Percentiles rank a stretch among this genome's conserved stretches.
phyloP scores from a whole-genome alignment of 2,113 vertebrate species.

The Caracal caracal region DNA sequence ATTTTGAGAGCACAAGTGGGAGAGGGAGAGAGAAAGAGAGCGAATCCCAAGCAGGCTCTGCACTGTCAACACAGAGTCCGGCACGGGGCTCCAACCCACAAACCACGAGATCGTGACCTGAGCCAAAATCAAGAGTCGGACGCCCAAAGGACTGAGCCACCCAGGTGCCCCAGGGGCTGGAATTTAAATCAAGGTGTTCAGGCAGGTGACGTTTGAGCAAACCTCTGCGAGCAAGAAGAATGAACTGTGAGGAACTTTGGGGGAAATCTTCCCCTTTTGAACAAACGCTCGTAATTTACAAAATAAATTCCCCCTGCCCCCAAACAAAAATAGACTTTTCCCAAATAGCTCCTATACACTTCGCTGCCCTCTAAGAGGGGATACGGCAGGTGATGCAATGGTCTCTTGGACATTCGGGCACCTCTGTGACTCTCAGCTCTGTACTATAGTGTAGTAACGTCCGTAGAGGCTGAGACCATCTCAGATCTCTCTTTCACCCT shows the following conservation, averaged over 20 bases:
- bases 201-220: neutral
- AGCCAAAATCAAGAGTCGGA: too few relatives aligned
- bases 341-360: neutral
- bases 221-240: neutral
- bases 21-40: too few relatives aligned
- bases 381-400: rapidly evolving
- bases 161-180: too few relatives aligned
- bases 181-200: neutral
- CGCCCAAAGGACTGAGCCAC: too few relatives aligned
- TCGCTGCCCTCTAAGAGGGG: neutral
- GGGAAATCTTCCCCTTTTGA: neutral
- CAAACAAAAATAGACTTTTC: neutral
- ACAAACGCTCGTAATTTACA: neutral
- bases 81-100: too few relatives aligned
- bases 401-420: neutral
- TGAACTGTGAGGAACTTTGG: neutral
- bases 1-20: too few relatives aligned
- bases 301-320: neutral
- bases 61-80: too few relatives aligned
- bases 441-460: rapidly evolving
- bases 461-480: rapidly evolving
- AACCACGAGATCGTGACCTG: too few relatives aligned
- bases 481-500: neutral
- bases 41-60: too few relatives aligned
- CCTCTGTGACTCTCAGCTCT: neutral